Evolutionary conservation across 2,113 vertebrate genomes (phyloP).

Genomic region (Carassius carassius): DNA sequence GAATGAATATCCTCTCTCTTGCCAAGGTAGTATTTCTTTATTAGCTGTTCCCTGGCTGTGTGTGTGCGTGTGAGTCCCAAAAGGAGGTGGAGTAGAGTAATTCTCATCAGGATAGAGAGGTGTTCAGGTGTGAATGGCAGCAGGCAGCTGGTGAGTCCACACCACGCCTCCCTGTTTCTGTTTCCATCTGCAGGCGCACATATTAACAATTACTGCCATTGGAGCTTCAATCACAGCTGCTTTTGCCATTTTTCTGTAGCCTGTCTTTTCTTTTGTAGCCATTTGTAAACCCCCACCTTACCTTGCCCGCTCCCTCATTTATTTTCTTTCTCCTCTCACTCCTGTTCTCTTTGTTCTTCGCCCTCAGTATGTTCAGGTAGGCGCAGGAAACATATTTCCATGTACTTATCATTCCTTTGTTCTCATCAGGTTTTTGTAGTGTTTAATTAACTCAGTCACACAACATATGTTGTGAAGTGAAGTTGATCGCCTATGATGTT

Average conservation of each 20-base stretch:
- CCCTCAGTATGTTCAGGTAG: not conserved
- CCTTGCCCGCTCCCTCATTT: slow-evolving; percentile 63
- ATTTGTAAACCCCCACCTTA: slow-evolving; percentile 55
- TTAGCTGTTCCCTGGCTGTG: slow-evolving; percentile 79
- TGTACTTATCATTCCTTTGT: slow-evolving; percentile 39
- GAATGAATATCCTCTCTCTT: slow-evolving; percentile 46
- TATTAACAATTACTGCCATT: slow-evolving; percentile 75
- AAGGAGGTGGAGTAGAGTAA: slow-evolving; percentile 89
- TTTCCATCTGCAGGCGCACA: slow-evolving; percentile 41
- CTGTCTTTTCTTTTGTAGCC: slow-evolving; percentile 42
- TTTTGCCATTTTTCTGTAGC: slow-evolving; percentile 69
- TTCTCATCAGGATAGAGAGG: slow-evolving; percentile 89
- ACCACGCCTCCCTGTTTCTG: slow-evolving; percentile 76
- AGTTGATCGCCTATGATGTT: slow-evolving; percentile 29
- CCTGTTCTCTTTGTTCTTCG: slow-evolving; percentile 58
- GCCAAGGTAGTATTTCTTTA: slow-evolving; percentile 87
- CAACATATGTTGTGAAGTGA: slow-evolving; percentile 15
- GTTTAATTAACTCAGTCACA: slow-evolving; percentile 15
- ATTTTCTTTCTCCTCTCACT: slow-evolving; percentile 68
- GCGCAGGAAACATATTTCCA: not conserved
- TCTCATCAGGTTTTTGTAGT: slow-evolving; percentile 22
- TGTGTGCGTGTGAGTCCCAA: slow-evolving; percentile 72
- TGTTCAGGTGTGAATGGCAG: slow-evolving; percentile 91
- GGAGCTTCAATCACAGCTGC: slow-evolving; percentile 73
- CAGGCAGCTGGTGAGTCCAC: slow-evolving; percentile 84